These are phyloP conservation scores for Coremacera marginata DNA, from an alignment of 2,888 invertebrate species.

Conservation along the genomic window DNA sequence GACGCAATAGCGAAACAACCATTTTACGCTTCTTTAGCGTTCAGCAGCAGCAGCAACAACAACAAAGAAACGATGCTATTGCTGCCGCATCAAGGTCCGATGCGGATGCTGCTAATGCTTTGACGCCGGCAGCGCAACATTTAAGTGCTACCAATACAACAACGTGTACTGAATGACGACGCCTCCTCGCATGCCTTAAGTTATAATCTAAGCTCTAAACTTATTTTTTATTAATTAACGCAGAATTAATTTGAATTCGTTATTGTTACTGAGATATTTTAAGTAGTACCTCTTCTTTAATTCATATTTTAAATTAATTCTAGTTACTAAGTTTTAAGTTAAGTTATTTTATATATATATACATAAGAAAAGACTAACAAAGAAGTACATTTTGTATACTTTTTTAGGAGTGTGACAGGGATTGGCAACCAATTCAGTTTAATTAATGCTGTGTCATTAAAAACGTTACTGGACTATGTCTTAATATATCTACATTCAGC, in stretches of 20 bases:
- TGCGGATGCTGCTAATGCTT: background rate
- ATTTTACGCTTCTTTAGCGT: conserved; percentile 67
- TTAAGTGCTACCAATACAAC: background rate
- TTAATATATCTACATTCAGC: too few species aligned
- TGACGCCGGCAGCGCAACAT: background rate
- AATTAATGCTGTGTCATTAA: background rate
- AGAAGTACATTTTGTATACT: background rate
- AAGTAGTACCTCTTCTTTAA: background rate
- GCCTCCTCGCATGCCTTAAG: conserved; percentile 2
- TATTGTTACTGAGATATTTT: background rate
- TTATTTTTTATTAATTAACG: conserved; percentile 1
- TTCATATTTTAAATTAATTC: background rate
- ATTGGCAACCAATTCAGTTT: conserved; percentile 4
- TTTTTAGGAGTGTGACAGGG: conserved; percentile 1
- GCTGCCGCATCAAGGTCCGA: background rate
- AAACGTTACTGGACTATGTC: background rate
- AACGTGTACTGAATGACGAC: background rate
- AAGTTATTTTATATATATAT: background rate
- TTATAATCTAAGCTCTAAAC: background rate
- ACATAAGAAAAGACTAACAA: background rate
- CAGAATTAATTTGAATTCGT: conserved; percentile 15
- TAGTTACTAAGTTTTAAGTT: background rate
- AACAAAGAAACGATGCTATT: conserved; percentile 21
- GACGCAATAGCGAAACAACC: conserved; percentile 67
- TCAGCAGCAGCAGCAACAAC: conserved; percentile 50